phyloP scores from a whole-genome alignment of 2,797 vertebrate genomes.

The Pseudochirops cupreus region DNA sequence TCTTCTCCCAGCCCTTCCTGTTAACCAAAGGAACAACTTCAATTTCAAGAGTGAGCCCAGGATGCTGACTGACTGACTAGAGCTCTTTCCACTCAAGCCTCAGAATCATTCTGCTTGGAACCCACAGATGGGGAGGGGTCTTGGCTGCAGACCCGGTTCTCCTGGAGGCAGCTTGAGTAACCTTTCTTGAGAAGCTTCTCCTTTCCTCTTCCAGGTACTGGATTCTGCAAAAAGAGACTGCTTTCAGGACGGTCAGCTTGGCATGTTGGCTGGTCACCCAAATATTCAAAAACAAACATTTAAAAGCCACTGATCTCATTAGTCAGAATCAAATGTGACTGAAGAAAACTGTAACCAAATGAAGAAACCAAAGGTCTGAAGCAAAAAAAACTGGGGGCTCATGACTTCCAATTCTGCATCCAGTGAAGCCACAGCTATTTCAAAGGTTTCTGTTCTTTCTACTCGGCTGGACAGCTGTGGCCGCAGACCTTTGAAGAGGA shows the following conservation, averaged over 20 bases:
- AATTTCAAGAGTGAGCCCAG: conserved; percentile 2
- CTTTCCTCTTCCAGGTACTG: conserved; percentile 64
- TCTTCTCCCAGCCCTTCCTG: conserved; percentile 37
- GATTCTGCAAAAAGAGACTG: conserved; percentile 71
- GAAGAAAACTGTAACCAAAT: conserved; percentile 69
- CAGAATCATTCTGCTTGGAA: conserved; percentile 63
- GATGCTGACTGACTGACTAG: conserved; percentile 27
- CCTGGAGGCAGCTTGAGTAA: conserved; percentile 65
- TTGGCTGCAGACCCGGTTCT: conserved; percentile 72
- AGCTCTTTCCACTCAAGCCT: conserved; percentile 45
- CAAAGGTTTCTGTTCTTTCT: conserved; percentile 62
- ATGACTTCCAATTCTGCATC: conserved; percentile 73
- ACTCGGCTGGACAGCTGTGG: conserved; percentile 73
- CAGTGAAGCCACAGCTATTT: conserved; percentile 73
- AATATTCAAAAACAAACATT: conserved; percentile 81
- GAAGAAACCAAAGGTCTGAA: conserved; percentile 70
- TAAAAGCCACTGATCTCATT: conserved; percentile 76
- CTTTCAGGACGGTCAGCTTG: conserved; percentile 73
- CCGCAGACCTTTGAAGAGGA: conserved; percentile 80
- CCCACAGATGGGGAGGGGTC: conserved; percentile 65
- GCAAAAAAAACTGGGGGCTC: conserved; percentile 8
- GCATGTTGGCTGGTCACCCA: conserved; percentile 64
- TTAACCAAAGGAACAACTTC: conserved; percentile 66
- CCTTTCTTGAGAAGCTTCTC: conserved; percentile 58
- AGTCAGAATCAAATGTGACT: conserved; percentile 75